phyloP scores from a whole-genome alignment of 2,888 invertebrate genomes.

The Apamea anceps region DNA sequence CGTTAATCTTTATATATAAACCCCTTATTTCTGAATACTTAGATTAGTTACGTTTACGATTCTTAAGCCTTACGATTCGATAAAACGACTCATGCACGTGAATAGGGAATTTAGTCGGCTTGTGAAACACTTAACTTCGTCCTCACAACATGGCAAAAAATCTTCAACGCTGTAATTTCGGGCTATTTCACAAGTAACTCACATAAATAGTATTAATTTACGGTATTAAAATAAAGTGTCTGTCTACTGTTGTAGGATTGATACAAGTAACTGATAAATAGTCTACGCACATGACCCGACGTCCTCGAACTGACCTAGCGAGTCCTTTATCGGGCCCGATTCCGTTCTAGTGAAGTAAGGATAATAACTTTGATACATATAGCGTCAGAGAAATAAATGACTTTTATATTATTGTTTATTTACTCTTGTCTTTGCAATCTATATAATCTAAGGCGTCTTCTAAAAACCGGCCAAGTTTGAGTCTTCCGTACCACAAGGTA shows the following conservation, averaged over 20 bases:
- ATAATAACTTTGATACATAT: neutral
- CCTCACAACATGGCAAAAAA: neutral
- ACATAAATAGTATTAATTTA: neutral
- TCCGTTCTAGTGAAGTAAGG: slow-evolving; percentile 6
- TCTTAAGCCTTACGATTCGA: neutral
- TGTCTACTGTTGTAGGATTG: neutral
- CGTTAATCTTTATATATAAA: no score
- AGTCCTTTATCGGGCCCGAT: slow-evolving; percentile 35
- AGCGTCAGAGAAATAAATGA: neutral
- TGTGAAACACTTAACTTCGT: neutral
- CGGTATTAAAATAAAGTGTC: neutral
- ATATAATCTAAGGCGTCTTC: neutral
- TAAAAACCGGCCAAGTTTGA: neutral
- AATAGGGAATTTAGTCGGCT: no score
- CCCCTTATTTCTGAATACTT: no score
- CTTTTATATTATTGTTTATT: neutral
- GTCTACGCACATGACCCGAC: slow-evolving; percentile 24
- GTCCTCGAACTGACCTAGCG: slow-evolving; percentile 39
- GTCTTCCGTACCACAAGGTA: no score
- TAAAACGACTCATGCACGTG: neutral
- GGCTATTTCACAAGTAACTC: neutral
- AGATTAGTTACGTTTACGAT: neutral
- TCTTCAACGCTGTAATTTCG: neutral
- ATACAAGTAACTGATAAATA: slow-evolving; percentile 27
- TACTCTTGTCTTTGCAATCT: neutral